These are phyloP conservation scores for Microtus montanus DNA, from an alignment of 2,113 vertebrate genomes.

Conservation along the genomic window DNA sequence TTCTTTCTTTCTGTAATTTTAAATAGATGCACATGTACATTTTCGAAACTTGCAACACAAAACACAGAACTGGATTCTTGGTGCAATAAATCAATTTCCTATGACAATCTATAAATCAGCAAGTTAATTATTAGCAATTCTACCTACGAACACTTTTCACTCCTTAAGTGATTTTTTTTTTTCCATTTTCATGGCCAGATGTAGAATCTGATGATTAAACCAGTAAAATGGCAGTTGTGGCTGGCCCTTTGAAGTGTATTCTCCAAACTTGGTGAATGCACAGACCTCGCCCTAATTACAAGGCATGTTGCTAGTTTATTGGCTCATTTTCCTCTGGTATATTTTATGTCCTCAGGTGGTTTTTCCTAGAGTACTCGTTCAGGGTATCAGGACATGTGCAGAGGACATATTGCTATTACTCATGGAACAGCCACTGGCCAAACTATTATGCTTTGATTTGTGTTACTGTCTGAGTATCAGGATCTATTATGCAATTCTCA, in stretches of 20 bases:
- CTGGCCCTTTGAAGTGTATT: constrained; percentile 51
- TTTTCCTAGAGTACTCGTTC: constrained; percentile 25
- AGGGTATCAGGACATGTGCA: constrained; percentile 1
- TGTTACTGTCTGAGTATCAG: not conserved
- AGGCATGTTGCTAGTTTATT: constrained; percentile 43
- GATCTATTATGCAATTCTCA: constrained; percentile 19
- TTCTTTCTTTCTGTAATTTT: constrained; percentile 59
- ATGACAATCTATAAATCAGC: constrained; percentile 44
- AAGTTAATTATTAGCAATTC: constrained; percentile 63
- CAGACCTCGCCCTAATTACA: not conserved
- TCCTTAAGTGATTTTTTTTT: constrained; percentile 46
- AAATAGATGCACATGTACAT: constrained; percentile 53
- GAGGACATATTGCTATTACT: not conserved
- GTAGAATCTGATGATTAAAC: constrained; percentile 50
- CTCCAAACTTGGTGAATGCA: constrained; percentile 5
- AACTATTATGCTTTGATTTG: not conserved
- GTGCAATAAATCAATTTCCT: constrained; percentile 60
- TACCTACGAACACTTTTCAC: constrained; percentile 13
- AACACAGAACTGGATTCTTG: constrained; percentile 38
- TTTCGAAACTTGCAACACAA: not conserved
- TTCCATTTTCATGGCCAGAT: constrained; percentile 50
- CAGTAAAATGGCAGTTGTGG: constrained; percentile 41
- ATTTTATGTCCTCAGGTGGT: not conserved
- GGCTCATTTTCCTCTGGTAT: not conserved
- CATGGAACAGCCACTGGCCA: not conserved